Percentiles rank a stretch among this genome's conserved stretches.
These are phyloP conservation scores for Nephrotoma guestfalica DNA, from an alignment of 2,888 invertebrate genomes.

Conservation along the genomic window DNA sequence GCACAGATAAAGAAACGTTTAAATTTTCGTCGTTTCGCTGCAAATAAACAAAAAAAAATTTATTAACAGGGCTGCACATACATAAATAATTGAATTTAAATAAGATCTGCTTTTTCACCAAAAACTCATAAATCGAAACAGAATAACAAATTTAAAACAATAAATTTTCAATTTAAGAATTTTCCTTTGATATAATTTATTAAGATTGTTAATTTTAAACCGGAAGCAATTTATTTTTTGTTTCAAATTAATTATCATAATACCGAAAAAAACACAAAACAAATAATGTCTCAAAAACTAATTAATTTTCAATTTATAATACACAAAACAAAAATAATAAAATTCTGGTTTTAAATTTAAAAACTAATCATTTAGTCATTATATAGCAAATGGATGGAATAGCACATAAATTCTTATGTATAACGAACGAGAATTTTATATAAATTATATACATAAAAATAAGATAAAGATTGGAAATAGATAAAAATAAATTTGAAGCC, in stretches of 20 bases:
- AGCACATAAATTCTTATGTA: not conserved
- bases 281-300: not conserved
- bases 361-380: not conserved
- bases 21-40: constrained; percentile 6
- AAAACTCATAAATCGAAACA: not conserved
- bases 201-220: not conserved
- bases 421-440: not conserved
- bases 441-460: not conserved
- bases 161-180: not conserved
- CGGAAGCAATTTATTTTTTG: not conserved
- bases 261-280: not conserved
- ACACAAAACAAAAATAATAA: not conserved
- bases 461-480: not conserved
- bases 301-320: not conserved
- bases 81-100: not conserved
- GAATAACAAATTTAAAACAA: not conserved
- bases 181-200: not conserved
- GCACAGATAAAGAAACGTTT: constrained; percentile 6
- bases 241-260: not conserved
- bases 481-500: not conserved
- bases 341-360: not conserved
- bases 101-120: not conserved
- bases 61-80: not conserved
- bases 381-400: not conserved
- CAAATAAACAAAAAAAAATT: not conserved